Percentiles rank a stretch among this genome's conserved stretches.
Evolutionary conservation across 2,888 invertebrate genomes (phyloP).

Genomic region (Drosophila siamana): DNA sequence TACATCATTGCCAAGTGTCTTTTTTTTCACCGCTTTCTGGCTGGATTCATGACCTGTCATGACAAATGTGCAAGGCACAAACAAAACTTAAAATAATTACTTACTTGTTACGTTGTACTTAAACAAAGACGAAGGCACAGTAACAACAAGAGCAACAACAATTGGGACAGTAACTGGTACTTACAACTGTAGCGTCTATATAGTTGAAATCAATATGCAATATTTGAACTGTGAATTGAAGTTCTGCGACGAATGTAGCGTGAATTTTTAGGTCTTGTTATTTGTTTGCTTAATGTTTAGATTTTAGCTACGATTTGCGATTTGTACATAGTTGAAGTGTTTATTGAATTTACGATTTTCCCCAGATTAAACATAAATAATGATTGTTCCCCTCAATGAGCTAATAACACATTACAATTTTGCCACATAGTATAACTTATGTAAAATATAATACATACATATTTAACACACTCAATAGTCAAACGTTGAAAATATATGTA

Average conservation of each 20-base stretch:
- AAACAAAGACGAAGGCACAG: slow-evolving; percentile 3
- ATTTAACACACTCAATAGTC: slow-evolving; percentile 27
- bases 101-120: slow-evolving; percentile 23
- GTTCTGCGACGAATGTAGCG: slow-evolving; percentile 41
- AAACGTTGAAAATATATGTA: slow-evolving; percentile 61
- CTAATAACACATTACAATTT: slow-evolving; percentile 37
- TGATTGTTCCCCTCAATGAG: slow-evolving; percentile 22
- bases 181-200: slow-evolving; percentile 23
- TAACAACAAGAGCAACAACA: neutral
- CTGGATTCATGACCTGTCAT: slow-evolving; percentile 21
- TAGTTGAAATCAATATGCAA: slow-evolving; percentile 59
- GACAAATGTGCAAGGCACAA: slow-evolving; percentile 32
- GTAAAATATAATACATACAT: slow-evolving; percentile 61
- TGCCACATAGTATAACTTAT: slow-evolving; percentile 30
- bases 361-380: slow-evolving; percentile 25
- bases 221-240: slow-evolving; percentile 69
- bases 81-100: slow-evolving; percentile 10
- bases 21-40: neutral
- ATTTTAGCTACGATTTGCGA: slow-evolving; percentile 49
- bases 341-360: slow-evolving; percentile 60
- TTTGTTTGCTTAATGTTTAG: slow-evolving; percentile 64
- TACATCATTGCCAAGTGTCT: slow-evolving; percentile 29
- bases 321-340: slow-evolving; percentile 69
- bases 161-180: slow-evolving; percentile 6
- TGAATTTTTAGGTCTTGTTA: slow-evolving; percentile 65